A percentile compares a stretch with the other conserved stretches of the same genome.
phyloP scores from a whole-genome alignment of 2,113 vertebrate species.

The Acinonyx jubatus region DNA sequence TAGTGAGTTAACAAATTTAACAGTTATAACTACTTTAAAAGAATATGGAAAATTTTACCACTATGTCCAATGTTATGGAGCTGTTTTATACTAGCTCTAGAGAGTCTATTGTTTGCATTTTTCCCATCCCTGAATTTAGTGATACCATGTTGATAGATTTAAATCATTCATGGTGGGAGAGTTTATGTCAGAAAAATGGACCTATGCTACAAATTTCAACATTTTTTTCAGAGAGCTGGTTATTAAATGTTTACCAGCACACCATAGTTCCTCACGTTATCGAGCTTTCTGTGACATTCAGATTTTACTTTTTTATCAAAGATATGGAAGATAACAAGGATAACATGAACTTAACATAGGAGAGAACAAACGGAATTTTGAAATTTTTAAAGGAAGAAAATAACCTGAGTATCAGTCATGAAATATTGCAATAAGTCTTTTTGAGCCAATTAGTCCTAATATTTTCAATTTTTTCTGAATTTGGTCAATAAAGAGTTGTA shows the following conservation, averaged over 20 bases:
- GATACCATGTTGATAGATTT: background rate
- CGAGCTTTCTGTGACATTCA: background rate
- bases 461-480: background rate
- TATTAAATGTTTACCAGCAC: background rate
- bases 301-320: background rate
- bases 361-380: background rate
- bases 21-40: background rate
- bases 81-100: background rate
- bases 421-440: background rate
- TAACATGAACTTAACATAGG: background rate
- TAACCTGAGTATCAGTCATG: background rate
- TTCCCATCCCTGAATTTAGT: background rate
- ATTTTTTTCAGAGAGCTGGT: background rate
- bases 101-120: background rate
- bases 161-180: background rate
- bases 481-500: background rate
- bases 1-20: background rate
- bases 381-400: background rate
- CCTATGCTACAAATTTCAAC: background rate
- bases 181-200: background rate
- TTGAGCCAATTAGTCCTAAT: background rate
- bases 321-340: background rate
- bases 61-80: background rate
- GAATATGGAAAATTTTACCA: background rate
- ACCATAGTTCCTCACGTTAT: background rate